Percentiles rank a stretch among this genome's conserved stretches.
phyloP scores from a whole-genome alignment of 2,113 vertebrate genomes.

The Zosterops pallidus region DNA sequence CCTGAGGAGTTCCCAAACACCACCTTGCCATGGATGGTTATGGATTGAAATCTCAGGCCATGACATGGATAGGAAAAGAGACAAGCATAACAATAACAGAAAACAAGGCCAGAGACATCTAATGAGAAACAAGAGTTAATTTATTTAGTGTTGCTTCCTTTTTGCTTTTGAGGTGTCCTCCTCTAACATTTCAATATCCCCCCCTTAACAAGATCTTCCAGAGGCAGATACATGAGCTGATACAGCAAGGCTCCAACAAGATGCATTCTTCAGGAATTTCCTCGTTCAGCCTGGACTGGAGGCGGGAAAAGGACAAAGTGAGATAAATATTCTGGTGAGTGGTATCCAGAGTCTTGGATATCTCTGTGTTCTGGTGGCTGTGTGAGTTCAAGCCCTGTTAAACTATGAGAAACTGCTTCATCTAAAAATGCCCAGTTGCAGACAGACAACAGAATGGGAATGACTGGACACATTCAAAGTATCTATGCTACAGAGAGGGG shows the following conservation, averaged over 20 bases:
- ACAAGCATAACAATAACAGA: background rate
- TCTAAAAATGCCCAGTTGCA: background rate
- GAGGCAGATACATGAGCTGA: background rate
- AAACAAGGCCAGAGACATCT: background rate
- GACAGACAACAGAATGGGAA: background rate
- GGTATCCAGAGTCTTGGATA: background rate
- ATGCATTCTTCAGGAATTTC: slow-evolving; percentile 33
- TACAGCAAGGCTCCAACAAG: background rate
- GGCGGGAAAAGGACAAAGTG: background rate
- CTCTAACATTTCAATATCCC: background rate
- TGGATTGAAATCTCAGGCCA: background rate
- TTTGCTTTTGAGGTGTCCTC: background rate
- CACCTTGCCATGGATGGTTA: background rate
- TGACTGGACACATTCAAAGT: background rate
- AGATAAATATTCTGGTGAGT: background rate
- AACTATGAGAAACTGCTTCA: background rate
- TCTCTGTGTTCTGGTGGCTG: background rate
- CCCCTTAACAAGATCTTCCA: background rate
- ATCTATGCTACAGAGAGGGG: background rate
- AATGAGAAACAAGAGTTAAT: background rate
- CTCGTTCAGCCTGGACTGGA: slow-evolving; percentile 3
- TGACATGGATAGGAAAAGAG: background rate
- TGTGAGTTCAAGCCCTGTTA: background rate
- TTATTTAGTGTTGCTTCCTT: slow-evolving; percentile 23
- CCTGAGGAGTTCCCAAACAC: background rate